phyloP scores from a whole-genome alignment of 2,113 vertebrate species.

The Rhinoptilus africanus region DNA sequence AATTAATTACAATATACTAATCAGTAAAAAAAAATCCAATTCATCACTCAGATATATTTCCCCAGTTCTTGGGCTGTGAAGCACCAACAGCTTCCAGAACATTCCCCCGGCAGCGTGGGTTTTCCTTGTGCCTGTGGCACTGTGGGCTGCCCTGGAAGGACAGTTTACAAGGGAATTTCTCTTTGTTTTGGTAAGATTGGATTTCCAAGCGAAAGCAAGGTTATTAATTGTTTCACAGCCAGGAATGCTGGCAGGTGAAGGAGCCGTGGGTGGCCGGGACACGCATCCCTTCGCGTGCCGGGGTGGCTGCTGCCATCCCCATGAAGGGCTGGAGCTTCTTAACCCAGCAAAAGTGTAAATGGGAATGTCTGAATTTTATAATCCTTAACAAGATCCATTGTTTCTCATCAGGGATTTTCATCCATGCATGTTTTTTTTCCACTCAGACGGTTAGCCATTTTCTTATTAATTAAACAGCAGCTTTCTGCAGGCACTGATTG shows the following conservation, averaged over 20 bases:
- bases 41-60: not conserved
- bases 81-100: not conserved
- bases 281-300: accelerated
- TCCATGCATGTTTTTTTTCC: not conserved
- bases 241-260: no score
- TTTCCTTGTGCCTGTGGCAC: accelerated
- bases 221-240: not conserved
- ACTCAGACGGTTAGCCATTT: not conserved
- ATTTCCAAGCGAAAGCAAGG: not conserved
- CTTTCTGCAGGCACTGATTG: not conserved
- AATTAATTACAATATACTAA: conserved; percentile 64
- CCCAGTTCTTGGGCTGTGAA: not conserved
- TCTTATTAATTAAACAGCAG: conserved; percentile 17
- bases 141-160: not conserved
- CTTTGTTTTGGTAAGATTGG: not conserved
- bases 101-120: accelerated
- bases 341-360: not conserved
- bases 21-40: not conserved
- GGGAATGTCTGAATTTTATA: not conserved
- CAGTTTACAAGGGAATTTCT: not conserved
- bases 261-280: accelerated
- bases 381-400: not conserved
- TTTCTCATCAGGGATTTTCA: not conserved
- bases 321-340: not conserved
- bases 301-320: accelerated